These are phyloP conservation scores for Fulica atra DNA, from an alignment of 2,113 vertebrate genomes.

Conservation along the genomic window DNA sequence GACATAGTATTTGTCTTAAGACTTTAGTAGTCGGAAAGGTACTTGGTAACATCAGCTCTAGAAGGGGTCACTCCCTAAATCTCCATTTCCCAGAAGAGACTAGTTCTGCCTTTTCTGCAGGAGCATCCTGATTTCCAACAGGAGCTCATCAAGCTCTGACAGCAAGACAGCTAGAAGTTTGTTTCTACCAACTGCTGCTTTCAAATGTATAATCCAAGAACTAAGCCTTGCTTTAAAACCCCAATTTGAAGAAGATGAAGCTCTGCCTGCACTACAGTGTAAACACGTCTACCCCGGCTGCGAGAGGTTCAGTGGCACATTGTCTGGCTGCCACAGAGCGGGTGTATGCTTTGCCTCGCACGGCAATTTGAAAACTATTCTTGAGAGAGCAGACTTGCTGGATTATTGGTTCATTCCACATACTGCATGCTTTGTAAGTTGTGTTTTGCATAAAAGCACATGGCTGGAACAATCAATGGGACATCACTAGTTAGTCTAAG, in stretches of 20 bases:
- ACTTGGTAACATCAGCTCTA: neutral
- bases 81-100: neutral
- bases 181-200: neutral
- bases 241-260: neutral
- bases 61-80: neutral
- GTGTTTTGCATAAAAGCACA: neutral
- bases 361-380: neutral
- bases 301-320: neutral
- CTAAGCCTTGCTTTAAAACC: neutral
- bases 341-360: neutral
- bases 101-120: neutral
- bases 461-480: neutral
- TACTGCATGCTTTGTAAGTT: neutral
- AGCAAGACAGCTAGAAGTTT: neutral
- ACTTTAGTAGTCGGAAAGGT: neutral
- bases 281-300: neutral
- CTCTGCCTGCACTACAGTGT: neutral
- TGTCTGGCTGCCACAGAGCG: neutral
- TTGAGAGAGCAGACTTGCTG: neutral
- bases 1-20: neutral
- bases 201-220: neutral
- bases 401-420: neutral
- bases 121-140: neutral
- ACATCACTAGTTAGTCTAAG: neutral
- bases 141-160: neutral